Conservation (phyloP, 2,113 vertebrate species). For the Gorsachius goisagi region DNA sequence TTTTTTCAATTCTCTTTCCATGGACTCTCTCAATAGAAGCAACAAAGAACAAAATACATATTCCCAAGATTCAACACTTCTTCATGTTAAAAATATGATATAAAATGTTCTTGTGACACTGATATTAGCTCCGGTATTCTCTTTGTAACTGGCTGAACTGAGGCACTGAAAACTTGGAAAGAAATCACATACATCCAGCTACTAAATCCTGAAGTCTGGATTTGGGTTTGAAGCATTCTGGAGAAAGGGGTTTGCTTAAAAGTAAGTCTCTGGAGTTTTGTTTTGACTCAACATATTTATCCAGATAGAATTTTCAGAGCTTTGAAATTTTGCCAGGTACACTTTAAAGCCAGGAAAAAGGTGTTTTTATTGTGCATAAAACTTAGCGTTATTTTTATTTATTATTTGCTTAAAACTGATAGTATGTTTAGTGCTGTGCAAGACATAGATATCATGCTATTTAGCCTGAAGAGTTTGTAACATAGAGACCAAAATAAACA, state of each 20-base stretch:
- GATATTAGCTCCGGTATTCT: background rate
- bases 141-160: background rate
- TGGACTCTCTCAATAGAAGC: background rate
- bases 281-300: background rate
- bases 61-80: background rate
- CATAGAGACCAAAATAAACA: background rate
- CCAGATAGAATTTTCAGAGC: background rate
- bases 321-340: background rate
- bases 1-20: background rate
- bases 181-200: background rate
- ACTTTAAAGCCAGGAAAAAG: background rate
- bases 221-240: background rate
- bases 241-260: background rate
- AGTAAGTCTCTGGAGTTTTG: background rate
- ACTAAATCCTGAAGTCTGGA: background rate
- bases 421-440: background rate
- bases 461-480: background rate
- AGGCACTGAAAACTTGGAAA: background rate
- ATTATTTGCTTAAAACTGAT: background rate
- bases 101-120: background rate
- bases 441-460: background rate
- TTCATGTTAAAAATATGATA: background rate
- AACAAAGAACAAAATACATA: background rate
- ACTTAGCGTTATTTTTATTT: background rate
- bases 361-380: background rate